Percentiles rank a stretch among this genome's conserved stretches.
Conservation (phyloP, 2,797 vertebrate genomes). For the Mico argentatus region DNA sequence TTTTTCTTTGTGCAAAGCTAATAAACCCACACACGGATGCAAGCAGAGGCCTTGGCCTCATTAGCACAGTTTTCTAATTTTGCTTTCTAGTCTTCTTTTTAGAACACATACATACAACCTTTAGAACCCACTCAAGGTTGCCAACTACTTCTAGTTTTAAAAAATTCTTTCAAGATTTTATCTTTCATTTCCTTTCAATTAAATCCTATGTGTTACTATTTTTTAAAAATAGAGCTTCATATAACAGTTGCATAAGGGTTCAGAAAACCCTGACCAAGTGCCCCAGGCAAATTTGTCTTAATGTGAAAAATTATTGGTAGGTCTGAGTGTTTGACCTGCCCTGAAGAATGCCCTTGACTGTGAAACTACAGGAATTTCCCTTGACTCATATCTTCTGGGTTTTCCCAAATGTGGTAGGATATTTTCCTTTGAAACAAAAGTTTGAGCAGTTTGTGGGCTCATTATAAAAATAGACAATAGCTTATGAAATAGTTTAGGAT, state of each 20-base stretch:
- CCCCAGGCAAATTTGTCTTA: neutral
- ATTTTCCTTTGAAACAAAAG: neutral
- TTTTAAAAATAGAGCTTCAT: neutral
- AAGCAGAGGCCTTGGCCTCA: neutral
- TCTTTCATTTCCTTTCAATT: constrained; percentile 42
- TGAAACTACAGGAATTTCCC: neutral
- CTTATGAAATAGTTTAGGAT: neutral
- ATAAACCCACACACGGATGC: neutral
- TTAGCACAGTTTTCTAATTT: neutral
- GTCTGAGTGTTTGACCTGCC: neutral
- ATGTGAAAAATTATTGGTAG: neutral
- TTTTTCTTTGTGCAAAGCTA: neutral
- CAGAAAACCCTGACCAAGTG: neutral
- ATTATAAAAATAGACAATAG: neutral
- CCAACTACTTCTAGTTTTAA: neutral
- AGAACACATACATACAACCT: neutral
- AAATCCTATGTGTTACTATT: neutral
- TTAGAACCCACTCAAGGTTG: neutral
- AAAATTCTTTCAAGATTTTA: neutral
- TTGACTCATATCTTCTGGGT: neutral
- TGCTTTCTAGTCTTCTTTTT: neutral
- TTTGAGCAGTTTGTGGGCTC: neutral
- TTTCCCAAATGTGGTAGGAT: neutral
- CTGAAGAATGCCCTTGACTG: neutral
- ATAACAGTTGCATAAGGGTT: neutral